phyloP scores from a whole-genome alignment of 2,113 vertebrate species.

The Ochotona princeps region DNA sequence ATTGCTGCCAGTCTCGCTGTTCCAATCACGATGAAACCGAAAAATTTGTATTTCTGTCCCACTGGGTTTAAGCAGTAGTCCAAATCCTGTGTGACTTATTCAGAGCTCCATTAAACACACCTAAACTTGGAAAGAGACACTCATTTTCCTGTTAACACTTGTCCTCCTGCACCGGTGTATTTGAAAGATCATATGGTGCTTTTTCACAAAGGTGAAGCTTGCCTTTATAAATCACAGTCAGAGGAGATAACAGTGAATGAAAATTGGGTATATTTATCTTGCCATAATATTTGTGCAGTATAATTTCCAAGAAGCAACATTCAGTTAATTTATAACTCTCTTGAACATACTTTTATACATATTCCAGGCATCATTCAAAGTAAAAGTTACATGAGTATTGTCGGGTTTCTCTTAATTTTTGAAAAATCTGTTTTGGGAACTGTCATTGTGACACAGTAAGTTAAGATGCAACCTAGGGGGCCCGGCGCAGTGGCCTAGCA shows the following conservation, averaged over 20 bases:
- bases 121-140: conserved; percentile 1
- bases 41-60: neutral
- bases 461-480: too few relatives aligned
- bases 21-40: too few relatives aligned
- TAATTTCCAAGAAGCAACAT: neutral
- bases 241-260: neutral
- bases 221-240: neutral
- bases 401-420: neutral
- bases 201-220: neutral
- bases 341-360: neutral
- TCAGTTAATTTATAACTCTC: conserved; percentile 37
- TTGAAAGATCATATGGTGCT: neutral
- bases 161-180: neutral
- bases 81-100: neutral
- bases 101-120: neutral
- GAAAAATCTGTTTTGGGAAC: neutral
- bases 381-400: neutral
- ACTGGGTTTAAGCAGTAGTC: neutral
- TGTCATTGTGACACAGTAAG: too few relatives aligned
- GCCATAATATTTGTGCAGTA: neutral
- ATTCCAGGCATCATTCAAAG: neutral
- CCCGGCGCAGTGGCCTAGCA: too few relatives aligned
- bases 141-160: neutral
- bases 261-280: conserved; percentile 3
- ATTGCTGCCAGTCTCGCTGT: too few relatives aligned